A percentile compares a stretch with the other conserved stretches of the same genome.
These are phyloP conservation scores for Globodera rostochiensis DNA, from an alignment of 1,140 invertebrate genomes.

Conservation along the genomic window DNA sequence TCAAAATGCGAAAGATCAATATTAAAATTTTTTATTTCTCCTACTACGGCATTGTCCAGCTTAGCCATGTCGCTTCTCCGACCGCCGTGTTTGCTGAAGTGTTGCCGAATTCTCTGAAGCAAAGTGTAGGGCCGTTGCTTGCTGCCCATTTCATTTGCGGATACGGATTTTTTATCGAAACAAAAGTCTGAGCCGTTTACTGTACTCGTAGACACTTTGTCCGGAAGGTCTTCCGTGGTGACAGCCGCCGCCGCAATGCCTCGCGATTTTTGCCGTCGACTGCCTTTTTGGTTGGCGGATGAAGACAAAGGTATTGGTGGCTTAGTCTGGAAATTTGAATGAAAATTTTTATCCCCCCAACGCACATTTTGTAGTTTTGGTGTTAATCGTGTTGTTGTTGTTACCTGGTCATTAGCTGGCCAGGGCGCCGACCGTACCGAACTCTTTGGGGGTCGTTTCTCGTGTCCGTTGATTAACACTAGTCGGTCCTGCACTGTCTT, in stretches of 20 bases:
- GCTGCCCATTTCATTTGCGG: constrained; percentile 19
- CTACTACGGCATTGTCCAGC: background rate
- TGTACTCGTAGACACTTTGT: background rate
- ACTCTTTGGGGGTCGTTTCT: background rate
- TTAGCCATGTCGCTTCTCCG: background rate
- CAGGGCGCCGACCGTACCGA: background rate
- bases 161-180: constrained; percentile 17
- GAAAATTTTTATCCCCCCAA: too few relatives aligned
- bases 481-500: background rate
- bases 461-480: constrained; percentile 2
- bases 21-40: too few relatives aligned
- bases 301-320: background rate
- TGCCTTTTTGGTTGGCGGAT: background rate
- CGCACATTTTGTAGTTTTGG: background rate
- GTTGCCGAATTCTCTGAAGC: constrained; percentile 9
- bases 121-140: background rate
- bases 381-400: background rate
- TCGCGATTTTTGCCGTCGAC: background rate
- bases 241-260: background rate
- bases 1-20: too few relatives aligned
- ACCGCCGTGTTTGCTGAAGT: constrained; percentile 11
- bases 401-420: background rate
- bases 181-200: background rate
- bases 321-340: background rate
- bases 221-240: constrained; percentile 22